Percentiles rank a stretch among this genome's conserved stretches.
Conservation (phyloP, 2,113 vertebrate species). For the Halcyon senegalensis region DNA sequence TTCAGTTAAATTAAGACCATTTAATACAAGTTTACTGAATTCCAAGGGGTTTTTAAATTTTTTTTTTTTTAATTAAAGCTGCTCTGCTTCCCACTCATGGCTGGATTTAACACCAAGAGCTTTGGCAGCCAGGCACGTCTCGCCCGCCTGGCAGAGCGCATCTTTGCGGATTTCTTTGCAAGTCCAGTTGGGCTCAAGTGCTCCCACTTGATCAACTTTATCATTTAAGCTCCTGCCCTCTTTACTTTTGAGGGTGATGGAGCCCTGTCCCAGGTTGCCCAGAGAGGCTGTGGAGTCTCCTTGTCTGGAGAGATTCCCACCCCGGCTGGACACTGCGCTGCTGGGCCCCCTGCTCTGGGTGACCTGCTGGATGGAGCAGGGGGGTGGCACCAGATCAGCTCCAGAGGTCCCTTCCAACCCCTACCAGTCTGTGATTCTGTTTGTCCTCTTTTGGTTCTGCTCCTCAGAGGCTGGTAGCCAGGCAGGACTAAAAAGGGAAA, state of each 20-base stretch:
- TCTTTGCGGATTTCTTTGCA: accelerated
- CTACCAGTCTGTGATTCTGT: background rate
- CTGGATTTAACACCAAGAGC: background rate
- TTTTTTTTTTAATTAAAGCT: background rate
- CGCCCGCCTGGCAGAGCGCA: accelerated
- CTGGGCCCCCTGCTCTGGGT: too few relatives aligned
- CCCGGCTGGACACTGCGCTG: too few relatives aligned
- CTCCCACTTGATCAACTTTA: background rate
- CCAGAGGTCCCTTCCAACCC: background rate
- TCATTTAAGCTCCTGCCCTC: background rate
- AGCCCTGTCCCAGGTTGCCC: too few relatives aligned
- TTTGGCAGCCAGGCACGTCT: background rate
- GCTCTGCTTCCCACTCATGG: background rate
- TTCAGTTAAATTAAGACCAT: background rate
- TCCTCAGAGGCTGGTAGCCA: accelerated
- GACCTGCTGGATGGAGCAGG: background rate
- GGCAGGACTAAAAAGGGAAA: background rate
- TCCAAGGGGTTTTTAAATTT: background rate
- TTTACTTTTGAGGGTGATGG: too few relatives aligned
- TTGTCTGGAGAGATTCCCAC: too few relatives aligned
- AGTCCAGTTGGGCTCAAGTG: background rate
- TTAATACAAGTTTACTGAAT: background rate
- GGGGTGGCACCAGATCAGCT: background rate
- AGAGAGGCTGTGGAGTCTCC: too few relatives aligned
- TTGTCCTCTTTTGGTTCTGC: background rate